Percentiles rank a stretch among this genome's conserved stretches.
Conservation (phyloP, 53 echinoderm and acorn worm species). For the Astropecten irregularis region DNA sequence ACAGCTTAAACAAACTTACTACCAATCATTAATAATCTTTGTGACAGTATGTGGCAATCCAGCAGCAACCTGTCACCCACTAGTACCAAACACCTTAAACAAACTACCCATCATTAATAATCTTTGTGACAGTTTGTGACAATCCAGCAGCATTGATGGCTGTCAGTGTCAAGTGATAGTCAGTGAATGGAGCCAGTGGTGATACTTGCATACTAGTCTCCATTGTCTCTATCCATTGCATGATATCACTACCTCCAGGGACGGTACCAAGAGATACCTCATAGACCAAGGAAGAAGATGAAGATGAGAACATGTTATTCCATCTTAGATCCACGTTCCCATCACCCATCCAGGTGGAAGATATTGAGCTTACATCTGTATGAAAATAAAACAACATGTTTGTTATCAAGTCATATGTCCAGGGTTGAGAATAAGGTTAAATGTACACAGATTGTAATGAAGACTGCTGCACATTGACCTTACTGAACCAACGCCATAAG, state of each 20-base stretch:
- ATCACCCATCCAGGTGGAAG: not conserved
- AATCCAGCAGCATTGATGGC: constrained; percentile 52
- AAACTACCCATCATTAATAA: not conserved
- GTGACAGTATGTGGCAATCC: no score
- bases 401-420: no score
- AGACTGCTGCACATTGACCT: no score
- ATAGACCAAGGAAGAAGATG: constrained; percentile 41
- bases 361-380: not conserved
- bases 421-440: no score
- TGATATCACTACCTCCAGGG: constrained; percentile 41
- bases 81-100: no score
- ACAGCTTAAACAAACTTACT: no score
- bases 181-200: constrained; percentile 14
- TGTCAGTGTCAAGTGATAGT: constrained; percentile 37
- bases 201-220: constrained; percentile 20
- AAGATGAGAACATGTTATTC: constrained; percentile 17
- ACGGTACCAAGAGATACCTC: constrained; percentile 54
- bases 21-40: no score
- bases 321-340: constrained; percentile 24
- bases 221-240: constrained; percentile 55
- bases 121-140: constrained; percentile 5
- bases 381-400: not conserved
- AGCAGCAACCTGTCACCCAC: no score
- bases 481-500: no score
- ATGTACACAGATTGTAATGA: no score